Evolutionary conservation across 2,113 vertebrate genomes (phyloP).

Genomic region (Dipodomys spectabilis): DNA sequence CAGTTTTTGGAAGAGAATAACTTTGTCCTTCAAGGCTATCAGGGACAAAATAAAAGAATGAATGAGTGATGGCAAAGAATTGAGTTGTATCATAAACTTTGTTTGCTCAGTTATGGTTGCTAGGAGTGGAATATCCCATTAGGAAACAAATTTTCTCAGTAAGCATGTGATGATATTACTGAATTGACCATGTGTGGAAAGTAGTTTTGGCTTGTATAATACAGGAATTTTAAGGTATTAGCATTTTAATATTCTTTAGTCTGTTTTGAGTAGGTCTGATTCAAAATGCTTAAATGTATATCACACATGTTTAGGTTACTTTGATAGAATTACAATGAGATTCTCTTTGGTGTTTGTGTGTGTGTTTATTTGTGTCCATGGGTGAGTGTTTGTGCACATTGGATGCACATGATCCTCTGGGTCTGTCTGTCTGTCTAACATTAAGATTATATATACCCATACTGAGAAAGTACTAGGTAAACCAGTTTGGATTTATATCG

Average conservation of each 20-base stretch:
- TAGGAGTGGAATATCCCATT: background rate
- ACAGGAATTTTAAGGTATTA: background rate
- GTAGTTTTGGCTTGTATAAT: background rate
- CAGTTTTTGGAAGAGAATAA: background rate
- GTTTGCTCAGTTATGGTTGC: slow-evolving; percentile 22
- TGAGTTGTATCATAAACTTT: slow-evolving; percentile 29
- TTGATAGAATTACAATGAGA: background rate
- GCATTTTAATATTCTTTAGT: background rate
- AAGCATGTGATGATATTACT: slow-evolving; percentile 1
- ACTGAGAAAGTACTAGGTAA: background rate
- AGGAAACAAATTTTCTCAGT: slow-evolving; percentile 17
- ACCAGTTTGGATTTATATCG: background rate
- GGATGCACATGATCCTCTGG: too few species aligned
- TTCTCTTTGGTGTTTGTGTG: background rate
- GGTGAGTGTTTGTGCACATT: background rate
- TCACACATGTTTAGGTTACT: background rate
- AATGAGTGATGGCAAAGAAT: background rate
- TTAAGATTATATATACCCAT: background rate
- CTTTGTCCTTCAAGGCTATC: slow-evolving; percentile 45
- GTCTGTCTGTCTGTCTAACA: background rate
- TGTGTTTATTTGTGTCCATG: background rate
- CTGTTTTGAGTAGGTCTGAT: background rate
- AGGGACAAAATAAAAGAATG: slow-evolving; percentile 23
- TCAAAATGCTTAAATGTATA: background rate
- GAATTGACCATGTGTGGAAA: slow-evolving; percentile 37